Percentiles rank a stretch among this genome's conserved stretches.
Evolutionary conservation across 2,113 vertebrate genomes (phyloP).

Genomic region (Xiphophorus maculatus): DNA sequence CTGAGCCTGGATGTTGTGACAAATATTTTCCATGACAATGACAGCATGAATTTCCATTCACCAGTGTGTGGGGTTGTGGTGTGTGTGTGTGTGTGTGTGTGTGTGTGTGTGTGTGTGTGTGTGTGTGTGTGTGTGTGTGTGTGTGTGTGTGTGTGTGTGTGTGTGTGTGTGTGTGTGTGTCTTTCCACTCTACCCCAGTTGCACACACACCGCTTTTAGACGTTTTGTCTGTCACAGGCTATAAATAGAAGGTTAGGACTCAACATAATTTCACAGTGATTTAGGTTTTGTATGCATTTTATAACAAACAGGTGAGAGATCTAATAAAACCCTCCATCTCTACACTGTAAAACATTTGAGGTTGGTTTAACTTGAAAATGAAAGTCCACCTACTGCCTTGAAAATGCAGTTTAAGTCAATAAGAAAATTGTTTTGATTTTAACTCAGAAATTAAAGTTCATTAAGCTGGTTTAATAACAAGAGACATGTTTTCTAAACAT

Average conservation of each 20-base stretch:
- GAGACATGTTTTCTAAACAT: no score
- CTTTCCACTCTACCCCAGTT: slow-evolving; percentile 30
- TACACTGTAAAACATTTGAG: no score
- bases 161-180: slow-evolving; percentile 4
- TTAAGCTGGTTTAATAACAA: no score
- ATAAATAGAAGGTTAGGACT: slow-evolving; percentile 38
- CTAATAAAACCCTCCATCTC: slow-evolving; percentile 6
- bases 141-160: slow-evolving; percentile 18
- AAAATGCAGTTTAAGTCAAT: no score
- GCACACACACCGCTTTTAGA: slow-evolving; percentile 23
- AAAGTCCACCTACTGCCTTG: no score
- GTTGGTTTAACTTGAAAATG: no score
- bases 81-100: slow-evolving; percentile 12
- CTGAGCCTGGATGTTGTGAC: slow-evolving; percentile 63
- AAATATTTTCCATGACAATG: slow-evolving; percentile 73
- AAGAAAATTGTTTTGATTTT: no score
- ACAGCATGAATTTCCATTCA: slow-evolving; percentile 68
- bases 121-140: slow-evolving; percentile 9
- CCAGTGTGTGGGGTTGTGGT: slow-evolving; percentile 35
- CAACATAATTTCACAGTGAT: slow-evolving; percentile 23
- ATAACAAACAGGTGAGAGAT: slow-evolving; percentile 22
- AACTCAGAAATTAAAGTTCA: no score
- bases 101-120: slow-evolving; percentile 11
- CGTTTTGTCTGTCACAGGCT: slow-evolving; percentile 36
- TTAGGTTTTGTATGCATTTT: not conserved